phyloP scores from a whole-genome alignment of 1,140 invertebrate species.

The Megalopta genalis region DNA sequence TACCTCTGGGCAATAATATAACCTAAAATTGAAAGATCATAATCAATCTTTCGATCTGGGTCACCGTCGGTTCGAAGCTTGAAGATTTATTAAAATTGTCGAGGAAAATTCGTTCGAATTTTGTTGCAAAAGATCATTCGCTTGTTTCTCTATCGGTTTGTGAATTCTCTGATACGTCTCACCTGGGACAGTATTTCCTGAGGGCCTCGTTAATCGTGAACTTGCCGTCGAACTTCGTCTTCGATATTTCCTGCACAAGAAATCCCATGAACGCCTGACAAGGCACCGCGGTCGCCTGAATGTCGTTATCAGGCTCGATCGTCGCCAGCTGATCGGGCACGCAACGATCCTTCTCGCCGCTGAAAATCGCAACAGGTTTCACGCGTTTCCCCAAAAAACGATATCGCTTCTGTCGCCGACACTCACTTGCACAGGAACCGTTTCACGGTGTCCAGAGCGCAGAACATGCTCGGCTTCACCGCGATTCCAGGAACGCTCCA shows the following conservation, averaged over 20 bases:
- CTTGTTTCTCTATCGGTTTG: too few relatives aligned
- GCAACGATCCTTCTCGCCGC: slow-evolving; percentile 18
- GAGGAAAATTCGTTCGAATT: too few relatives aligned
- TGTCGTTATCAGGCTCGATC: slow-evolving; percentile 58
- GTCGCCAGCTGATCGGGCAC: slow-evolving; percentile 33
- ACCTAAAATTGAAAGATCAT: slow-evolving; percentile 21
- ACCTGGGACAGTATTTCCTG: slow-evolving; percentile 65
- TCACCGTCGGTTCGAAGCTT: too few relatives aligned
- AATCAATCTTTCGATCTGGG: too few relatives aligned
- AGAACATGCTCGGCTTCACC: slow-evolving; percentile 58
- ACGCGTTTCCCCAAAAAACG: neutral
- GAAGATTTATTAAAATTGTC: too few relatives aligned
- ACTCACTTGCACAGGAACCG: slow-evolving; percentile 51
- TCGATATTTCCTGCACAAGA: slow-evolving; percentile 62
- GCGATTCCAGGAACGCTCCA: slow-evolving; percentile 70
- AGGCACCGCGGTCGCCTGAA: slow-evolving; percentile 64
- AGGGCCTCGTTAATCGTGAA: slow-evolving; percentile 48
- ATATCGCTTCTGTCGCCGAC: neutral
- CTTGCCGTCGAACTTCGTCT: slow-evolving; percentile 20
- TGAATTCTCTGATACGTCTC: neutral
- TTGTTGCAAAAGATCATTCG: too few relatives aligned
- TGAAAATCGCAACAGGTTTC: neutral
- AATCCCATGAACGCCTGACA: slow-evolving; percentile 70
- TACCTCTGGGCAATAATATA: slow-evolving; percentile 50
- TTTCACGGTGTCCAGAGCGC: slow-evolving; percentile 40